Evolutionary conservation across 2,113 vertebrate genomes (phyloP).

Genomic region (Fukomys damarensis): DNA sequence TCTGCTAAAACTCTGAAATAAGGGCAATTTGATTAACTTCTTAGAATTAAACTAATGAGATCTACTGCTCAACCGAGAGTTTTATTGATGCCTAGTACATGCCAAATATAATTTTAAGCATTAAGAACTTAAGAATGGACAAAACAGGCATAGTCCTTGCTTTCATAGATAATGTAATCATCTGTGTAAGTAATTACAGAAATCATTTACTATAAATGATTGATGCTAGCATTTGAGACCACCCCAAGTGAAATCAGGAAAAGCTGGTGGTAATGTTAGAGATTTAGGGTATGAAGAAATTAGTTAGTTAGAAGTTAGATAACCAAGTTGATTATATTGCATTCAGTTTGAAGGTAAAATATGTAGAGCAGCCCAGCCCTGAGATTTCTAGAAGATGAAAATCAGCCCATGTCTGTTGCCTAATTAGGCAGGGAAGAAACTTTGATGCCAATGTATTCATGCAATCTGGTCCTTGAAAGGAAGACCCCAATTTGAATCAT

Average conservation of each 20-base stretch:
- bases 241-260: neutral
- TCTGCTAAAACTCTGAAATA: neutral
- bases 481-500: neutral
- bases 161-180: neutral
- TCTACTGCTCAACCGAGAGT: neutral
- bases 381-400: neutral
- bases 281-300: neutral
- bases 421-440: neutral
- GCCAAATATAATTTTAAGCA: neutral
- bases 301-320: neutral
- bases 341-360: neutral
- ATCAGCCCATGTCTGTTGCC: fast-evolving
- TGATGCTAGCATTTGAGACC: constrained; percentile 22
- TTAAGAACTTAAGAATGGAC: neutral
- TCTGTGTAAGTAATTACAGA: neutral
- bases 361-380: neutral
- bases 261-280: constrained; percentile 4
- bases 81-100: neutral
- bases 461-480: neutral
- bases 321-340: neutral
- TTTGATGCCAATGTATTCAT: neutral
- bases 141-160: neutral
- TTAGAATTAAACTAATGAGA: neutral
- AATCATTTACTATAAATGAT: constrained; percentile 21
- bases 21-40: neutral